Evolutionary conservation across 2,888 invertebrate genomes (phyloP), one percentile per base, ranked within the genome.

Genomic region (Diaphora mendica): DNA sequence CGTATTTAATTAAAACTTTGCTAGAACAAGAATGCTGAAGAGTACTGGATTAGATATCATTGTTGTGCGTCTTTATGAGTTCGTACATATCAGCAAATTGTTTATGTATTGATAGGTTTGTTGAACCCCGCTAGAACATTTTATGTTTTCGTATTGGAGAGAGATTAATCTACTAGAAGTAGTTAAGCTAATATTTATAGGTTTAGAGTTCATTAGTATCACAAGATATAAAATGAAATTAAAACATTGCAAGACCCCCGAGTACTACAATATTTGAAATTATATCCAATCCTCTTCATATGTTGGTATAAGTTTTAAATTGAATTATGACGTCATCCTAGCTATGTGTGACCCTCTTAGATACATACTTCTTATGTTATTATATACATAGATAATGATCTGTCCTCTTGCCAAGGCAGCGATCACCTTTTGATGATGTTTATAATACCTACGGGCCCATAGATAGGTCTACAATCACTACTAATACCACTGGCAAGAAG

Each of bases 1-100:
- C 85, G 85, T 92, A 88, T 92, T 92, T 92, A 93, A 94, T 94
- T 93, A 94, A 93, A 94, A 94, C 91, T 94, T 94, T 91, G 83
- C 79, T 86, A 81, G 81, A 77, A 77, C 82, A 83, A 79, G 80
- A 66, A 70, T 69, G 42, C 77, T 73, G 75, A 77, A 65, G 77
- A 81, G 77, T 79, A 79, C 83, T 78, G 74, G 75, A 68, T 79
- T 71, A 70, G 74, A 71, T 79, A 81, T 75, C 80, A 80, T 84
- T 82, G 78, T 83, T 82, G 78, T 78, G 80, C 74, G 77, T 77
- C 79, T 77, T 81, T 82, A 79, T 82, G 71, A 68, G 35, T 66
- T 48, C 26, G 81, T 84, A 79, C 64, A 71, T 79, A 80, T 81
- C 83, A 74, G 75, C 65, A 75, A 48, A 71, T 77, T 48, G 68